These are phyloP conservation scores for Belonocnema kinseyi DNA, from an alignment of 1,140 invertebrate genomes.

Conservation along the genomic window DNA sequence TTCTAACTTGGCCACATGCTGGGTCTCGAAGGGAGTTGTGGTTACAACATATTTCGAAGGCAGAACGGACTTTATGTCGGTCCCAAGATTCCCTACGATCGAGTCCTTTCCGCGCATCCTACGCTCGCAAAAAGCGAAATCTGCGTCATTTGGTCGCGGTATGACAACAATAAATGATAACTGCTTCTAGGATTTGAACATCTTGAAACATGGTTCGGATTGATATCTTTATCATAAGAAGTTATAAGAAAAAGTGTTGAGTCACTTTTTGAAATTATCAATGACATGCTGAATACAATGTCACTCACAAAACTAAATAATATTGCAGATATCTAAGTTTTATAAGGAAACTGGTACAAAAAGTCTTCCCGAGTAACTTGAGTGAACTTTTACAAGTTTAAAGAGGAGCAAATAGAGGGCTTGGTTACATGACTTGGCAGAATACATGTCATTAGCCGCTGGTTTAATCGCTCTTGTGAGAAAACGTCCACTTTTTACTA, in stretches of 20 bases:
- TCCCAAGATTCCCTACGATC: constrained; percentile 21
- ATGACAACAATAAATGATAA: constrained; percentile 25
- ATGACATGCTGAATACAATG: too few relatives aligned
- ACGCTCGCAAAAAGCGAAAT: constrained; percentile 1
- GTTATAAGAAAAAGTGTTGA: too few relatives aligned
- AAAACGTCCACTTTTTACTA: constrained; percentile 10
- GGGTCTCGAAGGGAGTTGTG: constrained; percentile 22
- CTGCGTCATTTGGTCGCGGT: constrained; percentile 14
- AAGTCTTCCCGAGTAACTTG: too few relatives aligned
- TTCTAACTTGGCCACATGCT: constrained; percentile 29
- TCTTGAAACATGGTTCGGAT: constrained; percentile 9
- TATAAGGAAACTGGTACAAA: too few relatives aligned
- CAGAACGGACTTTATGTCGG: constrained; percentile 4
- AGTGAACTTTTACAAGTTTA: too few relatives aligned
- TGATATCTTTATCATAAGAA: background rate
- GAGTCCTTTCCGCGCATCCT: constrained; percentile 1
- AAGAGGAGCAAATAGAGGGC: too few relatives aligned
- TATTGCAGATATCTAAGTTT: too few relatives aligned
- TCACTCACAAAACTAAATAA: too few relatives aligned
- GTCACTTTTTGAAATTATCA: too few relatives aligned
- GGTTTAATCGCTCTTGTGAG: background rate
- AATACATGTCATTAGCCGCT: background rate
- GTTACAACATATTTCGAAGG: background rate
- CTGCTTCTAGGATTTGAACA: background rate
- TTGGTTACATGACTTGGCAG: constrained; percentile 3